A percentile compares a stretch with the other conserved stretches of the same genome.
These are phyloP conservation scores for Mylabris sibirica DNA, from an alignment of 2,888 invertebrate genomes.

Conservation along the genomic window DNA sequence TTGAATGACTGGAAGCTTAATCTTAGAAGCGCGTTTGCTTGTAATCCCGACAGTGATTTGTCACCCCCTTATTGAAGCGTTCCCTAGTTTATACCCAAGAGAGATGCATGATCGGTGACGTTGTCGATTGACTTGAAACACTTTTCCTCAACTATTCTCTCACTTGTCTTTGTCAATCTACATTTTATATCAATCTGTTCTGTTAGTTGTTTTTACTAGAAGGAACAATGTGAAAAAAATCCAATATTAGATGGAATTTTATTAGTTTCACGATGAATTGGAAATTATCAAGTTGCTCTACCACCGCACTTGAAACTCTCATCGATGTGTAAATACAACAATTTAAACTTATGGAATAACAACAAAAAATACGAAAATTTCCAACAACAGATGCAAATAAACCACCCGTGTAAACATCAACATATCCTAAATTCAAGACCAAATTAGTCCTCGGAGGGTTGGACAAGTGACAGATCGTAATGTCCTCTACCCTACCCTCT, in stretches of 20 bases:
- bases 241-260: background rate
- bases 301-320: background rate
- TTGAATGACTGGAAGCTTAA: conserved; percentile 50
- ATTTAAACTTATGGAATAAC: background rate
- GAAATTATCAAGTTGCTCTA: conserved; percentile 5
- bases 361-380: background rate
- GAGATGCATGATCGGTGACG: conserved; percentile 43
- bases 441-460: conserved; percentile 51
- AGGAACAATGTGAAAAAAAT: no score
- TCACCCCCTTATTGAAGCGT: conserved; percentile 51
- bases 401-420: conserved; percentile 31
- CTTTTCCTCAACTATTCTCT: conserved; percentile 15
- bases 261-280: background rate
- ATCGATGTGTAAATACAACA: background rate
- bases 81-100: conserved; percentile 42
- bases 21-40: conserved; percentile 49
- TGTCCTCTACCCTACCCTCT: conserved; percentile 45
- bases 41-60: conserved; percentile 52
- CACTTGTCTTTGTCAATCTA: conserved; percentile 8
- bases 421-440: conserved; percentile 48
- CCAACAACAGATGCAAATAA: background rate
- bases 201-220: background rate
- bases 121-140: conserved; percentile 32
- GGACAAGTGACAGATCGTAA: conserved; percentile 53
- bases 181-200: background rate